Conservation (phyloP, 2,797 vertebrate species). For the Champsocephalus esox region DNA sequence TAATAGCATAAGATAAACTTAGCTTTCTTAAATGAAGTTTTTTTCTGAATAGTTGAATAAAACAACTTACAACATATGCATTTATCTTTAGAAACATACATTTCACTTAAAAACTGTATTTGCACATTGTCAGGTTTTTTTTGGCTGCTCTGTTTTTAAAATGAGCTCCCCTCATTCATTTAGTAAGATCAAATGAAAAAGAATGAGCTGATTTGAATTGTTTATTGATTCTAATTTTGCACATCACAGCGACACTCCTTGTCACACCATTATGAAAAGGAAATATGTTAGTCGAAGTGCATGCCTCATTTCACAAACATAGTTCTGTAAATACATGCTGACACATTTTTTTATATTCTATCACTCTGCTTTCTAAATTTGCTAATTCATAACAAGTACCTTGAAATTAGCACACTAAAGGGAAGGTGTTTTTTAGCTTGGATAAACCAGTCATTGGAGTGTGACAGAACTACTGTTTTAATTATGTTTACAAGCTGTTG, state of each 20-base stretch:
- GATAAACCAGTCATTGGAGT: neutral
- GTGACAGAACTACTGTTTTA: neutral
- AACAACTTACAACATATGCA: no score
- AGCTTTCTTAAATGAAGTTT: neutral
- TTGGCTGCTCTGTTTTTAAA: slow-evolving; percentile 6
- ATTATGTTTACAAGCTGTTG: slow-evolving; percentile 6
- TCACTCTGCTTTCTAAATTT: neutral
- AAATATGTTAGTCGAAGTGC: neutral
- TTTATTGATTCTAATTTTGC: neutral
- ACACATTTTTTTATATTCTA: neutral
- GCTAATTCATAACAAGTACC: neutral
- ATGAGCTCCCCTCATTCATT: slow-evolving; percentile 12
- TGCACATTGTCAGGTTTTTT: neutral
- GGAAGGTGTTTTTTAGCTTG: slow-evolving; percentile 12
- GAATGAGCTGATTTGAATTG: slow-evolving; percentile 20
- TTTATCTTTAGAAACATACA: neutral
- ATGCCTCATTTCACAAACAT: neutral
- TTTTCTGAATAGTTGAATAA: no score
- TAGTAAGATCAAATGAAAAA: slow-evolving; percentile 19
- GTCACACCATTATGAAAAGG: neutral
- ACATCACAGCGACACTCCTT: neutral
- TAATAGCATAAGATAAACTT: neutral
- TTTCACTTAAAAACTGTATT: neutral
- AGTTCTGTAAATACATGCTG: neutral
- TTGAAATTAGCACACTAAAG: slow-evolving; percentile 1